Evolutionary conservation across 2,888 invertebrate genomes (phyloP), one percentile per base, ranked within the genome.

Genomic region (Spicauda simplicius): DNA sequence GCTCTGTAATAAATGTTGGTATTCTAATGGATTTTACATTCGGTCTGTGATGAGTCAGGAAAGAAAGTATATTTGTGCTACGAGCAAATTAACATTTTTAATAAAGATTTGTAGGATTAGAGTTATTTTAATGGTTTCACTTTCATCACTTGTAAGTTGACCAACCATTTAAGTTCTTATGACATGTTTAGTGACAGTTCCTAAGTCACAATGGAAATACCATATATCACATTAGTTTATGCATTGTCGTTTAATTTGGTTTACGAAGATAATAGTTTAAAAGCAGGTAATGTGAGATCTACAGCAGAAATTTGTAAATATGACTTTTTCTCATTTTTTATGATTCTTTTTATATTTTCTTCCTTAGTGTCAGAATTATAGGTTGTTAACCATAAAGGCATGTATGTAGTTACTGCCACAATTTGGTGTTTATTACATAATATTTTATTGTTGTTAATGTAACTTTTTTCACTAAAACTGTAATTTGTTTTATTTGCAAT

Each of bases 11-110:
- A 79, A 78, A 81, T 76, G 80, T 84, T 81, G 83, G 79, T 82
- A 85, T 84, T 85, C 80, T 84, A 82, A 83, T 83, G 85, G 85
- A 87, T 86, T 83, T 82, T 84, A 86, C 83, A 87, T 86, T 86
- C 82, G 86, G 88, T 90, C 89, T 91, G 92, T 91, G 91, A 90
- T 91, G 84, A 86, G 83, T 87, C 87, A 86, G 84, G 86, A 84
- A 80, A 79, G 80, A 87, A 85, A 86, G 85, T 88, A 87, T 88
- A 88, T 88, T 84, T 87, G 90, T 88, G 92, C 88, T 92, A 87
- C 90, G 87, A 91, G 91, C 90, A 90, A 91, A 90, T 86, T 88
- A 90, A 87, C 87, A 87, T 89, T 91, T 92, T 86, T 85, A 87
- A 88, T 87, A 86, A 88, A 87, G 79, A 86, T 85, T 88, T 86